Conservation (phyloP, 1,140 invertebrate genomes). For the Capitella teleta region DNA sequence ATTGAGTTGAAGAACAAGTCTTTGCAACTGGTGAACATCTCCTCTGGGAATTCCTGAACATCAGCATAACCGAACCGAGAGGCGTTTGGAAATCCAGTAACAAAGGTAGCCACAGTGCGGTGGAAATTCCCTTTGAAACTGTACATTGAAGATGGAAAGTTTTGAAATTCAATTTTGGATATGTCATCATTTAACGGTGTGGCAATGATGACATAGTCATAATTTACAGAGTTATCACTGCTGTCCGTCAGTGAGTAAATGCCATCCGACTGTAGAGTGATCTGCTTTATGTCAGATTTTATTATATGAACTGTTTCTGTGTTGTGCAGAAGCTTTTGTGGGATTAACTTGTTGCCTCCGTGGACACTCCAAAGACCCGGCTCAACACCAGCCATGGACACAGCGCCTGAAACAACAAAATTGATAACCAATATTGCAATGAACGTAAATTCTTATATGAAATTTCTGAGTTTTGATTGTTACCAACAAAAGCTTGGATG, state of each 20-base stretch:
- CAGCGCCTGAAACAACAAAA: constrained; percentile 28
- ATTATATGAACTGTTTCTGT: constrained; percentile 17
- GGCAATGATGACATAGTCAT: constrained; percentile 54
- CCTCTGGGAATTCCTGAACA: constrained; percentile 25
- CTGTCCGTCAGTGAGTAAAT: neutral
- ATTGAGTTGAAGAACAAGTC: constrained; percentile 40
- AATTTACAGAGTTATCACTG: constrained; percentile 22
- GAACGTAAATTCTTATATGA: no score
- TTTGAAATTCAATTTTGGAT: constrained; percentile 38
- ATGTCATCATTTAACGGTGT: constrained; percentile 46
- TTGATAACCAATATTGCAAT: no score
- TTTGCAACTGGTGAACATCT: constrained; percentile 46
- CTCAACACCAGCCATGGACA: constrained; percentile 50
- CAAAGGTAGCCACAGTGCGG: constrained; percentile 49
- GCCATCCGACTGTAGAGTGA: neutral
- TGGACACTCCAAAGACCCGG: constrained; percentile 50
- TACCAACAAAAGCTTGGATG: constrained; percentile 53
- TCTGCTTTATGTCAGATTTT: neutral
- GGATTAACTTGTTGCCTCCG: constrained; percentile 52
- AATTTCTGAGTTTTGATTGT: constrained; percentile 15
- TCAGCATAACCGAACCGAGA: constrained; percentile 41
- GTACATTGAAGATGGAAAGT: constrained; percentile 31
- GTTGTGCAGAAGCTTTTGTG: constrained; percentile 30
- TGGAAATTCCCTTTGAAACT: constrained; percentile 43
- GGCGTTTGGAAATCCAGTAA: constrained; percentile 46